phyloP scores from a whole-genome alignment of 2,888 invertebrate genomes.

The Spilosoma lubricipeda region DNA sequence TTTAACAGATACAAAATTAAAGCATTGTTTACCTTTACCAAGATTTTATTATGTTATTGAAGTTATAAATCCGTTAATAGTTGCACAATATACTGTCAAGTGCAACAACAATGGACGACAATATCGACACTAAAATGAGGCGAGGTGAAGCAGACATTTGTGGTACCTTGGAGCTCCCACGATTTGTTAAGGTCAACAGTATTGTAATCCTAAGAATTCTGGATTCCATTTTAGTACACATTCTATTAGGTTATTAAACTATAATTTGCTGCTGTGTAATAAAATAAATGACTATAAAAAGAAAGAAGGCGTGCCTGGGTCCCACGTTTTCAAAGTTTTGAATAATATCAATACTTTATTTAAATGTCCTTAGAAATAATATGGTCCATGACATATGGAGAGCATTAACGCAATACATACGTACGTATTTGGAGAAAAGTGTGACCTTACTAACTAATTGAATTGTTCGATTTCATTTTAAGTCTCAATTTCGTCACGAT shows the following conservation, averaged over 20 bases:
- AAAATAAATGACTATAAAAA: not conserved
- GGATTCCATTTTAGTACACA: not conserved
- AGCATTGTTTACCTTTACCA: constrained; percentile 1
- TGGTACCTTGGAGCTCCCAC: constrained; percentile 37
- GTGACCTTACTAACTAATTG: not conserved
- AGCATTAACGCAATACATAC: not conserved
- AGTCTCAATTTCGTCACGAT: not conserved
- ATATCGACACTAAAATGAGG: constrained; percentile 20
- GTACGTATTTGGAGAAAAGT: not conserved
- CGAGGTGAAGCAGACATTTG: constrained; percentile 39
- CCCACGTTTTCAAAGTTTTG: not conserved
- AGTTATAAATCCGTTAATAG: not conserved
- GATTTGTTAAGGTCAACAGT: constrained; percentile 3
- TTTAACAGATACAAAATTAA: not conserved
- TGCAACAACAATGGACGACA: constrained; percentile 18
- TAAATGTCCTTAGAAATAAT: not conserved
- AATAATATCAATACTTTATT: not conserved
- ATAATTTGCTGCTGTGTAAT: not conserved
- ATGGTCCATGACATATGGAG: not conserved
- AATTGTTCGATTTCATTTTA: not conserved
- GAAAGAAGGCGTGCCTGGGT: not conserved
- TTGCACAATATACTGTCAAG: constrained; percentile 23
- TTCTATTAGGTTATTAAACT: not conserved
- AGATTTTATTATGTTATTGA: not conserved
- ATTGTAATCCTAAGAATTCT: not conserved